Percentiles rank a stretch among this genome's conserved stretches.
These are phyloP conservation scores for Cosmia pyralina DNA, from an alignment of 2,888 invertebrate species.

Conservation along the genomic window DNA sequence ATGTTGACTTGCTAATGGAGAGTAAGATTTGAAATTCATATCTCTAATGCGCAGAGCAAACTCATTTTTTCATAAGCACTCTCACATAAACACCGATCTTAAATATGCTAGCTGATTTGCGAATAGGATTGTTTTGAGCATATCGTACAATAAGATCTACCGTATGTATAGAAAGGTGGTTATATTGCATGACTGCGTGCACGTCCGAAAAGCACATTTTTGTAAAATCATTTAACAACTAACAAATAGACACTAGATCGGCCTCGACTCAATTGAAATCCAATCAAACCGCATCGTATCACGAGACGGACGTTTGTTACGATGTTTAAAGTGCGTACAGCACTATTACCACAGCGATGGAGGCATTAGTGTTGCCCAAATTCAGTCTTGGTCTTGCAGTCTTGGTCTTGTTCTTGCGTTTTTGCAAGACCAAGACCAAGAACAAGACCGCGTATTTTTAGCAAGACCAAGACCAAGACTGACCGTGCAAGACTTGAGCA, in stretches of 20 bases:
- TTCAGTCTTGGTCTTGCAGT: no score
- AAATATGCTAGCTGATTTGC: constrained; percentile 57
- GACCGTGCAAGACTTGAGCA: no score
- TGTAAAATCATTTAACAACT: constrained; percentile 69
- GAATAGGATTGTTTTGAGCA: constrained; percentile 43
- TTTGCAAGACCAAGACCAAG: no score
- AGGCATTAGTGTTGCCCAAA: no score
- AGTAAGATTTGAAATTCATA: constrained; percentile 49
- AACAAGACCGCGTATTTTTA: no score
- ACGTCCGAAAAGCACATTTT: constrained; percentile 69
- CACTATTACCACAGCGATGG: constrained; percentile 71
- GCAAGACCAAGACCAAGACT: no score
- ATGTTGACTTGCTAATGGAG: constrained; percentile 38
- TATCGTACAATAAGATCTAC: constrained; percentile 49
- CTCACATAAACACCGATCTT: constrained; percentile 14
- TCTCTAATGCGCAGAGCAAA: constrained; percentile 32
- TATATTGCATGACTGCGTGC: constrained; percentile 72
- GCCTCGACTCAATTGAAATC: constrained; percentile 77
- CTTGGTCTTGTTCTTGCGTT: no score
- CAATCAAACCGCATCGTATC: constrained; percentile 73
- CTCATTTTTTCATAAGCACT: constrained; percentile 13
- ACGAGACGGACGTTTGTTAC: constrained; percentile 66
- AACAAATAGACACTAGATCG: constrained; percentile 65
- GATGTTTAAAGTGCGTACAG: constrained; percentile 68
- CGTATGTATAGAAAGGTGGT: constrained; percentile 65